Evolutionary conservation across 2,113 vertebrate genomes (phyloP), one percentile per base, ranked within the genome.

Genomic region (Cichladusa arquata): DNA sequence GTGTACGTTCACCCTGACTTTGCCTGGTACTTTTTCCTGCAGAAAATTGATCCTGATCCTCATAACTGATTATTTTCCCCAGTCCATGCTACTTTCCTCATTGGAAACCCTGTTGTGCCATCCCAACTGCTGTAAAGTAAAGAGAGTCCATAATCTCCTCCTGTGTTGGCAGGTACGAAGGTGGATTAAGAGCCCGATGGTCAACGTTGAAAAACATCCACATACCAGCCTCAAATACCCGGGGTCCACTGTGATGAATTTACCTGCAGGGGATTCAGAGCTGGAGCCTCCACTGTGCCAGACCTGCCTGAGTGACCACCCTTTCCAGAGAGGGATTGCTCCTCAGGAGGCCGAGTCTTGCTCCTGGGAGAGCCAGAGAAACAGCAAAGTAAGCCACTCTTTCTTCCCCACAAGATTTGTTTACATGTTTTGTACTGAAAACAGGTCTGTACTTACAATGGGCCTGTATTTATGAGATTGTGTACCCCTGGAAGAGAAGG

Each of bases 121-220:
- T 40, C 23, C 50, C n/a, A 70, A 11, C 5, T 38, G 2, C 58
- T 72, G 47, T 31, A 19, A 81, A 67, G 16, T 28, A 45, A 86
- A 53, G 26, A 12, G 38, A 67, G 45, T 83, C 47, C 26, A 42
- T 88, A 62, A 87, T 29, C 50, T 70, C 42, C 60, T 91, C 62
- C 73, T 81, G 38, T 44, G 14, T 42, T 16, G 66, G 15, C 96
- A 99, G 99, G 99, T 99, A 81, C 98, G 99, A 65, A 97, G 99
- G 96, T 99, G 99, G 99, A 99, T 99, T 98, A 98, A 98, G 67
- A 99, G 98, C 92, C 99, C 99, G 0, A 98, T 99, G 97, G 98
- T 99, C 84, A 98, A 96, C 9, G 97, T 97, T 93, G 99, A 99
- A 93, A 99, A 99, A 93, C 97, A 98, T 74, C 98, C 98, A 67